A percentile compares a stretch with the other conserved stretches of the same genome.
These are phyloP conservation scores for Anolis carolinensis DNA, from an alignment of 2,113 vertebrate species.

Conservation along the genomic window DNA sequence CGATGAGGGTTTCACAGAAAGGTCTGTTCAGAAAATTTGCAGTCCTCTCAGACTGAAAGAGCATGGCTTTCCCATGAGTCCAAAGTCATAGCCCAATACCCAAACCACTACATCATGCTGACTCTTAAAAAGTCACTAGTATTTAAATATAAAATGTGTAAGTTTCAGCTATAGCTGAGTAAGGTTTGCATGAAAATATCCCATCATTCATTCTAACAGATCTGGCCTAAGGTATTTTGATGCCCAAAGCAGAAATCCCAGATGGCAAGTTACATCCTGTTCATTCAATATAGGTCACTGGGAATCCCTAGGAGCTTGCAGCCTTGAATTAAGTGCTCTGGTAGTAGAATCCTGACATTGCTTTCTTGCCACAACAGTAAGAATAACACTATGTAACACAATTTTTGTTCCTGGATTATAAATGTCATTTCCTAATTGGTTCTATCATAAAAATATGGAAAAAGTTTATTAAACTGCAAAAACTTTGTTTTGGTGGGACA, in stretches of 20 bases:
- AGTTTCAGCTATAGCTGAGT: neutral
- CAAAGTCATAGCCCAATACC: too few relatives aligned
- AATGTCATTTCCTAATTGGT: too few relatives aligned
- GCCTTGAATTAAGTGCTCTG: neutral
- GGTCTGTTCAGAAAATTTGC: too few relatives aligned
- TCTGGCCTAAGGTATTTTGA: neutral
- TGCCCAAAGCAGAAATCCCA: neutral
- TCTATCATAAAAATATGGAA: too few relatives aligned
- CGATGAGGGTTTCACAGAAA: too few relatives aligned
- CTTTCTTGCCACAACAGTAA: neutral
- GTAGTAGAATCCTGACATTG: neutral
- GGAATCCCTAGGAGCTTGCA: neutral
- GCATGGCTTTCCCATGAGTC: too few relatives aligned
- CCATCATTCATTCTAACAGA: neutral
- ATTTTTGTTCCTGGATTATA: too few relatives aligned
- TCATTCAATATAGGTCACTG: neutral
- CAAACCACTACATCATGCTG: neutral
- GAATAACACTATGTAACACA: too few relatives aligned
- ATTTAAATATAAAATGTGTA: neutral
- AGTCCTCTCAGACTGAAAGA: too few relatives aligned
- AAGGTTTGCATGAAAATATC: neutral
- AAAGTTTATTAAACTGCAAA: too few relatives aligned
- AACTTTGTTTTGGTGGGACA: too few relatives aligned
- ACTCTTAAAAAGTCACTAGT: neutral
- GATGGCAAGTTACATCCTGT: neutral